phyloP scores from a whole-genome alignment of 1,140 invertebrate genomes.

The Panulirus ornatus region DNA sequence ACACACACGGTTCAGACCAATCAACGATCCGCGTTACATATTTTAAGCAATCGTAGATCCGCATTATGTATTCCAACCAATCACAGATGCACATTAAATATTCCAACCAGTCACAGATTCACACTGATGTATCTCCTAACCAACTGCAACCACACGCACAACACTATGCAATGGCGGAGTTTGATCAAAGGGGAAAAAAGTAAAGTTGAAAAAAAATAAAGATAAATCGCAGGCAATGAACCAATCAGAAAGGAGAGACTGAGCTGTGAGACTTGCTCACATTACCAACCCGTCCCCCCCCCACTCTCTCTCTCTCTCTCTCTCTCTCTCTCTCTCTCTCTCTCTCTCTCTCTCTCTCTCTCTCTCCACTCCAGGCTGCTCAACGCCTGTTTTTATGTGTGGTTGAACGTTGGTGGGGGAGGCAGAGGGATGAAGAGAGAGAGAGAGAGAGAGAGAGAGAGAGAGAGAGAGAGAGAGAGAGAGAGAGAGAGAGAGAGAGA shows the following conservation, averaged over 20 bases:
- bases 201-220: background rate
- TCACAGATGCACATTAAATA: too few species aligned
- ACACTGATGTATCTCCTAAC: background rate
- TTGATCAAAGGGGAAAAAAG: background rate
- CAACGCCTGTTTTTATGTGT: background rate
- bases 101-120: too few species aligned
- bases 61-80: too few species aligned
- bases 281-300: background rate
- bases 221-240: background rate
- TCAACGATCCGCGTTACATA: too few species aligned
- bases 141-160: background rate
- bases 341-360: background rate
- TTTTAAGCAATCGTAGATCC: too few species aligned
- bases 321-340: background rate
- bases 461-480: slow-evolving; percentile 13
- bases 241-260: background rate
- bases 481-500: background rate
- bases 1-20: background rate
- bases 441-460: background rate
- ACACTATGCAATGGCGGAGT: background rate
- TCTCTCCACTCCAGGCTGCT: background rate
- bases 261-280: background rate
- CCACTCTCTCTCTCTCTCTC: background rate
- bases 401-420: too few species aligned
- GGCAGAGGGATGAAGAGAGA: background rate